Base-by-base conservation (phyloP, 1,140 invertebrate species). In the Onthophagus taurus region DNA sequence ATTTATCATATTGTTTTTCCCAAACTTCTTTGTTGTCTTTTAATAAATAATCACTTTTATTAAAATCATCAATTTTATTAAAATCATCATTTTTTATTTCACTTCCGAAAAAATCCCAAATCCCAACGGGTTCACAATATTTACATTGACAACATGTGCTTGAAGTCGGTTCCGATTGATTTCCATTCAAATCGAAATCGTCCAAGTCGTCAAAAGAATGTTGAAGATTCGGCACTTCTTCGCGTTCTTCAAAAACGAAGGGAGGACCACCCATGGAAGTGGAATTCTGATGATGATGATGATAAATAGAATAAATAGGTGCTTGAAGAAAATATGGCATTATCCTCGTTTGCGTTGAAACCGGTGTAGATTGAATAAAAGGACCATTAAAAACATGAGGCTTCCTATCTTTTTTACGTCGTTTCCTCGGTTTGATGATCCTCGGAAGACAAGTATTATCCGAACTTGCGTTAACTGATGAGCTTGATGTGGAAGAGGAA, bases 361-460 rank as follows among this genome's bases (percentile, higher is more conserved):
- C 33, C 55, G 56, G 50, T 59, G 53, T 53, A 4, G 38, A 24
- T 7, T 24, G 21, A 3, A 41, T 11, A 2, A 41, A 13, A 29
- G 24, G 38, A n/a, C n/a, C n/a, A n/a, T n/a, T n/a, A n/a, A n/a
- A n/a, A n/a, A n/a, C n/a, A 2, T 64, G 69, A 14, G 81, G 80
- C 60, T 88, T 88, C 39, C 85, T 72, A 55, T 89, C 87, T 64
- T 90, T 90, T 76, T 91, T 92, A 55, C 86, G 76, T 13, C 88
- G 73, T 60, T 92, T 92, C 8, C 87, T 68, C 0, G 86, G 87
- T 62, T 91, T 92, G 55, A 90, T 90, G 37, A 90, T 88, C 31
- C 87, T 71, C 16, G 87, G 88, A 52, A 90, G 62, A 63, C 81
- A 84, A 42, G 79, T 83, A 53, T n/a, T n/a, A n/a, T 88, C 85